These are phyloP conservation scores for Nothura maculosa DNA, from an alignment of 2,797 vertebrate genomes.

Conservation along the genomic window DNA sequence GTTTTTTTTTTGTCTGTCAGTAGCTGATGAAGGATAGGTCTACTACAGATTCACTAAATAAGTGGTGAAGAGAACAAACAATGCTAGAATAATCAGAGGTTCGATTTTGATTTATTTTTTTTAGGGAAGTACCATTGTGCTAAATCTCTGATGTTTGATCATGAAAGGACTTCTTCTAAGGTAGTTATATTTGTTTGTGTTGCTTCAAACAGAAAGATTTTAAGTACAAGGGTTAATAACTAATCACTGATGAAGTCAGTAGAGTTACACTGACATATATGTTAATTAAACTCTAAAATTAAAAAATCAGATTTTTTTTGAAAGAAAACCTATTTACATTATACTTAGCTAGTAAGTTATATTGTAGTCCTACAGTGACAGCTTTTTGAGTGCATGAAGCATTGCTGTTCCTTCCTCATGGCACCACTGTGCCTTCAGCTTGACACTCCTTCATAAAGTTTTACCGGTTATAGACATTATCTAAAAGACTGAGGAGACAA, in stretches of 20 bases:
- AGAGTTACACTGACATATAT: neutral
- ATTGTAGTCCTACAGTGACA: constrained; percentile 37
- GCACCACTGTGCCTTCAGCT: constrained; percentile 59
- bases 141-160: neutral
- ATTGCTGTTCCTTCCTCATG: constrained; percentile 10
- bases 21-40: neutral
- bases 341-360: constrained; percentile 41
- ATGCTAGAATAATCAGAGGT: neutral
- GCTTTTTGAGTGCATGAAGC: constrained; percentile 40
- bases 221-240: neutral
- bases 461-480: constrained; percentile 53
- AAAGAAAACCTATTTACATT: constrained; percentile 10
- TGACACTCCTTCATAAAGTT: constrained; percentile 52
- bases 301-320: neutral
- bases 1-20: neutral
- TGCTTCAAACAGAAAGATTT: constrained; percentile 16
- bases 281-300: neutral
- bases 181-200: constrained; percentile 7
- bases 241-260: neutral
- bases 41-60: neutral
- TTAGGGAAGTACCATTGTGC: neutral
- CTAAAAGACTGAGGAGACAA: constrained; percentile 57
- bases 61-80: neutral
- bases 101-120: neutral
- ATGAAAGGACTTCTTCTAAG: neutral